Conservation (phyloP, 1,140 invertebrate genomes). For the Scaptomyza hsui region DNA sequence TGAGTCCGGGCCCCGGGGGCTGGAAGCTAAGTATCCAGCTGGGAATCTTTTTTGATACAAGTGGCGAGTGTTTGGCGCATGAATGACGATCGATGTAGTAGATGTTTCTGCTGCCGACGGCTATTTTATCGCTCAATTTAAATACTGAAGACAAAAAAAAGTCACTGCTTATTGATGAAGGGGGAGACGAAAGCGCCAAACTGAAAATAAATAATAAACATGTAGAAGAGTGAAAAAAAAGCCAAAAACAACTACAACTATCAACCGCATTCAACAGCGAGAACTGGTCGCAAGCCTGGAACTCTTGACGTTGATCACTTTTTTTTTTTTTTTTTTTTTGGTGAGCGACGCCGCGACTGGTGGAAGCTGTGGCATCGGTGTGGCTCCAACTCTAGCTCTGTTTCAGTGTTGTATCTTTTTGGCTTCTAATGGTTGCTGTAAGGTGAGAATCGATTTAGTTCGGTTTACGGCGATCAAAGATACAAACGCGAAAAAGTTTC, state of each 20-base stretch:
- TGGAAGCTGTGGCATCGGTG: slow-evolving; percentile 64
- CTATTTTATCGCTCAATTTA: slow-evolving; percentile 70
- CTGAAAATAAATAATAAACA: slow-evolving; percentile 74
- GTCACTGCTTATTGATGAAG: slow-evolving; percentile 16
- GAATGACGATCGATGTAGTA: slow-evolving; percentile 50
- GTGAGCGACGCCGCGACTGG: slow-evolving; percentile 48
- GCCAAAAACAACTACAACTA: slow-evolving; percentile 28
- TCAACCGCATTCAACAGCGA: slow-evolving; percentile 30
- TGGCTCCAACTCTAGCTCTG: slow-evolving; percentile 29
- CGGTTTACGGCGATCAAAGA: slow-evolving; percentile 82
- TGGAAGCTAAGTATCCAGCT: slow-evolving; percentile 53
- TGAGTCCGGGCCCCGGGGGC: slow-evolving; percentile 4
- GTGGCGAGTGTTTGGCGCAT: slow-evolving; percentile 30
- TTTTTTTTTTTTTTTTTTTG: slow-evolving; percentile 37
- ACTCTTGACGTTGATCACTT: slow-evolving; percentile 52
- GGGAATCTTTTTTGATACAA: slow-evolving; percentile 51
- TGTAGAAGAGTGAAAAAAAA: slow-evolving; percentile 49
- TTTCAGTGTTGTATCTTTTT: slow-evolving; percentile 58
- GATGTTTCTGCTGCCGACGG: slow-evolving; percentile 67
- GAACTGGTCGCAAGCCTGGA: slow-evolving; percentile 76
- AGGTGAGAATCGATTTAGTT: slow-evolving; percentile 84
- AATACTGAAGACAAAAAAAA: slow-evolving; percentile 45
- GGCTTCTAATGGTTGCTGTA: slow-evolving; percentile 82
- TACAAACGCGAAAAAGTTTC: slow-evolving; percentile 84
- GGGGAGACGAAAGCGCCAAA: slow-evolving; percentile 52